A percentile compares a stretch with the other conserved stretches of the same genome.
Conservation (phyloP, 2,888 invertebrate species). For the Xestia rhomboidea region DNA sequence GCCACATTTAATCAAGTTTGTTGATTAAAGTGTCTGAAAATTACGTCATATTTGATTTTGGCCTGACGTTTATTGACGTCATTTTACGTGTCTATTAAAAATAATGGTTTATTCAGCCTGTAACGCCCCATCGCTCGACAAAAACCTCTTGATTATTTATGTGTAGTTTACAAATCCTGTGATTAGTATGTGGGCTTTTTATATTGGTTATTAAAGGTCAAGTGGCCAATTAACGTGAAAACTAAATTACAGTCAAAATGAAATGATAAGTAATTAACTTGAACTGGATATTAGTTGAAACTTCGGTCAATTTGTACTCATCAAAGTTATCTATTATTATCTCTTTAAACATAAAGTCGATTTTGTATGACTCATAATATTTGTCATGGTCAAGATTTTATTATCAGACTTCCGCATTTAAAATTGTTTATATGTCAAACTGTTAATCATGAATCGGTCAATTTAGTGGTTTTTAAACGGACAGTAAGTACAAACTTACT, state of each 20-base stretch:
- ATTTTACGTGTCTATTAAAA: not conserved
- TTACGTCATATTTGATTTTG: slow-evolving; percentile 2
- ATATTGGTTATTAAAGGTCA: not conserved
- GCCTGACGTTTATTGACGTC: not conserved
- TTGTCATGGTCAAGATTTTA: not conserved
- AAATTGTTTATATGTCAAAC: slow-evolving; percentile 41
- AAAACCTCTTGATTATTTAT: not conserved
- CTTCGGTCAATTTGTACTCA: not conserved
- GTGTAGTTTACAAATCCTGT: not conserved
- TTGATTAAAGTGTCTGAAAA: not conserved
- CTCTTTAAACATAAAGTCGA: not conserved
- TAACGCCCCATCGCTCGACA: not conserved
- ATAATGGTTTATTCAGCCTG: not conserved
- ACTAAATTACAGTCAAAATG: not conserved
- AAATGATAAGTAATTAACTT: slow-evolving; percentile 11
- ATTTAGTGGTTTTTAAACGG: slow-evolving; percentile 45
- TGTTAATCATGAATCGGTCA: slow-evolving; percentile 35
- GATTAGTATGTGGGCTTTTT: not conserved
- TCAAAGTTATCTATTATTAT: slow-evolving; percentile 1
- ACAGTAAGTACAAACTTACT: slow-evolving; percentile 1
- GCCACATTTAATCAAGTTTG: slow-evolving; percentile 12
- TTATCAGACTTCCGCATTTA: slow-evolving; percentile 4
- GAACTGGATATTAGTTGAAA: not conserved
- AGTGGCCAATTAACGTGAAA: slow-evolving; percentile 18
- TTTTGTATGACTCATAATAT: not conserved